Base-by-base conservation (phyloP, 2,888 invertebrate genomes). In the Eupithecia subfuscata region DNA sequence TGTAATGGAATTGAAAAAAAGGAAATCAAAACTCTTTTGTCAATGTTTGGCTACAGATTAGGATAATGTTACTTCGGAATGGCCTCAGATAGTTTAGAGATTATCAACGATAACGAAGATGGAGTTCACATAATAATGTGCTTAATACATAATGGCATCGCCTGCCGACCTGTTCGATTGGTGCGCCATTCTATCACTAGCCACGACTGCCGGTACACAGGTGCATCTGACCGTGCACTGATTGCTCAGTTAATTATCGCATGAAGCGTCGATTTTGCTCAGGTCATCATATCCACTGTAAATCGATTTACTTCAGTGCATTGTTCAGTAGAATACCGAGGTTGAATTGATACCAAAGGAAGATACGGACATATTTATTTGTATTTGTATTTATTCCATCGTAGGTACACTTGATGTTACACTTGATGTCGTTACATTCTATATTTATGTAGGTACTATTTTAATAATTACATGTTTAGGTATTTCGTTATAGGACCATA, bases 211-310 rank as follows among this genome's bases (percentile, higher is more conserved):
- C 14, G n/a, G 63, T 70, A 68, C 70, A 69, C 73, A 76, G 70
- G 71, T 74, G 71, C 65, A 72, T 67, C 40, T 74, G 74, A 72
- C 71, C 71, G 71, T 70, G 70, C 64, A 48, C 69, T 75, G 72
- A 75, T 75, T 77, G 75, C 77, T 75, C 52, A 77, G 72, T 73
- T 77, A 70, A 77, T 77, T 77, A 77, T 70, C 72, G 34, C 52
- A 74, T 70, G 67, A 68, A 75, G 69, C 74, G 69, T 69, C 67
- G 40, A 77, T 74, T 74, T 73, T 25, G 72, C 71, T 75, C 48
- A 70, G 43, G 69, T 69, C 25, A 25, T 60, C 70, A 71, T 60
- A 74, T 52, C 52, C 30, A 69, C 71, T 70, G 60, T 60, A 73
- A 73, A 69, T 75, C 52, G 69, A 74, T 74, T 74, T 56, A 30